Evolutionary conservation across 1,140 invertebrate genomes (phyloP), one percentile per base, ranked within the genome.

Genomic region (Anoplophora glabripennis): DNA sequence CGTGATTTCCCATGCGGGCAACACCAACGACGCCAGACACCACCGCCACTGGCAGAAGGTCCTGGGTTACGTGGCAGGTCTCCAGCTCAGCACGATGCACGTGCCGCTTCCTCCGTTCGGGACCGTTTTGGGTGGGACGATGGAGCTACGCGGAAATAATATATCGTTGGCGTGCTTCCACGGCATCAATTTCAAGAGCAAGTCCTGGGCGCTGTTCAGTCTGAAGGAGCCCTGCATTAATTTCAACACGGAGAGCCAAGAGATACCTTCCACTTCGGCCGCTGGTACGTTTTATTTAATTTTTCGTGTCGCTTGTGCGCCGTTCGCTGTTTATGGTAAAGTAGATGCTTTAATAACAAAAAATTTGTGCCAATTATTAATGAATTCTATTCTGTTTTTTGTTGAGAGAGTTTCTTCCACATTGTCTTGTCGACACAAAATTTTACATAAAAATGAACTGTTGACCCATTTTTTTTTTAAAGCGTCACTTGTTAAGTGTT

Each of bases 81-180:
- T 89, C 51, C 83, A 89, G 59, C 80, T 95, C 45, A 86, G 84
- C 41, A 91, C 89, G 52, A 80, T 94, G 67, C 80, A 74, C 41
- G 80, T 77, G 51, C 83, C 80, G 4, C 74, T 88, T 41, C 86
- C 89, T 0, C 77, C 86, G 7, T 88, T 86, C 53, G 80, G 79
- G 67, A 93, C 92, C 1, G 89, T 97, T 10, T 79, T 98, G 0
- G 95, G 95, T 12, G 94, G 95, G 28, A 93, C 90, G n/a, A 90
- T 94, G 81, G 91, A 94, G 71, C 79, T 97, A 11, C 89, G 92
- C 64, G 89, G 89, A 15, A 92, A 89, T 28, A 94, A 96, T 73
- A 93, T 99, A 38, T 96, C 94, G 10, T 79, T 99, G 36, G 95
- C 94, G 7, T 98, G 95, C 76, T 99, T 98, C 80, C 94, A 98